Evolutionary conservation across 2,113 vertebrate species (phyloP).

Genomic region (Chaetodon auriga): DNA sequence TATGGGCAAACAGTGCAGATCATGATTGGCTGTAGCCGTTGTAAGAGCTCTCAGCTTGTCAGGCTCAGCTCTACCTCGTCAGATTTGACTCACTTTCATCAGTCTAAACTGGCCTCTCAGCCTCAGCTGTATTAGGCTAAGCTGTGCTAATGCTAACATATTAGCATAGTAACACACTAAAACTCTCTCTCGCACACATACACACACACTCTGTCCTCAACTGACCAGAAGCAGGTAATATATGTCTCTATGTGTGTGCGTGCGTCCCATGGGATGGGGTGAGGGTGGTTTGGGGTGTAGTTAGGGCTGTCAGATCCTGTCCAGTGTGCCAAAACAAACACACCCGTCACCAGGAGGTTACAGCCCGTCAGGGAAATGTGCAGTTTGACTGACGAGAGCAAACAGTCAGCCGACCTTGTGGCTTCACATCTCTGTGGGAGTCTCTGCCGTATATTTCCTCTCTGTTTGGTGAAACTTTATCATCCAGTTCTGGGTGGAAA

Average conservation of each 20-base stretch:
- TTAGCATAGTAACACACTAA: no score
- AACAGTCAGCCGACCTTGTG: slow-evolving; percentile 36
- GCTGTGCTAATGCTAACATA: no score
- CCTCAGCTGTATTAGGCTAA: background rate
- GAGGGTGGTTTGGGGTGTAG: slow-evolving; percentile 27
- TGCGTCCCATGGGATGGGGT: slow-evolving; percentile 21
- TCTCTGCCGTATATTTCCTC: slow-evolving; percentile 29
- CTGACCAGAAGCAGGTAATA: slow-evolving; percentile 39
- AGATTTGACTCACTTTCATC: no score
- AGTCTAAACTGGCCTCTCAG: background rate
- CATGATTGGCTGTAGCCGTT: background rate
- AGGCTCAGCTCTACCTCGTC: no score
- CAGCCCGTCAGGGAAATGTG: slow-evolving; percentile 31
- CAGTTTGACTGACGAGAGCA: slow-evolving; percentile 60
- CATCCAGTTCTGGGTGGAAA: slow-evolving; percentile 27
- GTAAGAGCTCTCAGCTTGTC: background rate
- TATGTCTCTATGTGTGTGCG: slow-evolving; percentile 3
- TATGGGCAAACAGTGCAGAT: no score
- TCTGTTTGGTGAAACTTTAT: slow-evolving; percentile 25
- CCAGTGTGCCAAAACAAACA: slow-evolving; percentile 63
- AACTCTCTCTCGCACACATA: background rate
- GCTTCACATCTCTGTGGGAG: slow-evolving; percentile 36
- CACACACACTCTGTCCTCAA: slow-evolving; percentile 11
- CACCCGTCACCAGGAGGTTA: slow-evolving; percentile 31
- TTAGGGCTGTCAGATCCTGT: slow-evolving; percentile 53